Evolutionary conservation across 2,113 vertebrate species (phyloP).

Genomic region (Oncorhynchus tshawytscha): DNA sequence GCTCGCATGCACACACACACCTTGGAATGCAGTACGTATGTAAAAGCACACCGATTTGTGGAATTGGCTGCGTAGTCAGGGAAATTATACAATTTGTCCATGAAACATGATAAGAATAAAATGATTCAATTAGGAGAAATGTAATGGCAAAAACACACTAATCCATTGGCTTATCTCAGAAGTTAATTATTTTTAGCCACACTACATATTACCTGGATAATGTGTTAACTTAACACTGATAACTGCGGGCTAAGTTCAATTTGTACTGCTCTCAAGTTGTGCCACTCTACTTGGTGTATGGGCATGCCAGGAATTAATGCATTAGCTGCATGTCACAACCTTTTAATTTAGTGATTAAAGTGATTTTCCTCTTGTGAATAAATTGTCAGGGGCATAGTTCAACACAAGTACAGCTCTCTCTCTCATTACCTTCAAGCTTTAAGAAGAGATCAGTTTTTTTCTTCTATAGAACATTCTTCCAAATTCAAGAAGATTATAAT

Average conservation of each 20-base stretch:
- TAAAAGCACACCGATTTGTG: conserved; percentile 44
- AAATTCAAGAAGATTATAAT: conserved; percentile 47
- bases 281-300: conserved; percentile 42
- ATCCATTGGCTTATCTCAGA: conserved; percentile 46
- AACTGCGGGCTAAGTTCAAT: conserved; percentile 52
- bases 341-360: conserved; percentile 48
- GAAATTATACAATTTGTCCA: conserved; percentile 48
- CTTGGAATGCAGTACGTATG: conserved; percentile 19
- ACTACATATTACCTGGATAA: conserved; percentile 51
- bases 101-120: conserved; percentile 44
- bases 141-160: conserved; percentile 42
- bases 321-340: conserved; percentile 54
- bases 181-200: conserved; percentile 51
- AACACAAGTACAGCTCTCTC: conserved; percentile 34
- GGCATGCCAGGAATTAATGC: conserved; percentile 51
- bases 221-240: conserved; percentile 47
- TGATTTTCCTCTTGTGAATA: conserved; percentile 34
- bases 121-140: conserved; percentile 36
- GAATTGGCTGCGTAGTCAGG: conserved; percentile 55
- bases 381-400: conserved; percentile 38
- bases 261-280: conserved; percentile 41
- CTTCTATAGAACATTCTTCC: conserved; percentile 34
- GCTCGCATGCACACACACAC: conserved; percentile 39
- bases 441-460: conserved; percentile 14
- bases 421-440: conserved; percentile 26